Percentiles rank a stretch among this genome's conserved stretches.
These are phyloP conservation scores for Myotis vivesi DNA, from an alignment of 2,797 vertebrate genomes.

Conservation along the genomic window DNA sequence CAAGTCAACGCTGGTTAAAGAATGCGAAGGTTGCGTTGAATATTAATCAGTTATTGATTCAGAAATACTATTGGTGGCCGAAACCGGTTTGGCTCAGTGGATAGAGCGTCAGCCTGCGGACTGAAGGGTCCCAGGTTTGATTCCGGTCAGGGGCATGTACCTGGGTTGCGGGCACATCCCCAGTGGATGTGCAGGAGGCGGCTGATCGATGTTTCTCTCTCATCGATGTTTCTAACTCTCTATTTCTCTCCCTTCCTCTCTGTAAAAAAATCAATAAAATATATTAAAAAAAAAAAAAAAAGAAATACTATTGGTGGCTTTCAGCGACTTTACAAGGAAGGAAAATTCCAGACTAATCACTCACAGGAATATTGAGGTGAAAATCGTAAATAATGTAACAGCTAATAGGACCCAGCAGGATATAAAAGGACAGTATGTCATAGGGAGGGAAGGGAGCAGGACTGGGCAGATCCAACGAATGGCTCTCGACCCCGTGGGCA, in stretches of 20 bases:
- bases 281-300: no score
- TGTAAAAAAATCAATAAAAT: no score
- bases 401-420: neutral
- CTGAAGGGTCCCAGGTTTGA: no score
- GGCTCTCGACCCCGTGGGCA: neutral
- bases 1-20: neutral
- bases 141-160: no score
- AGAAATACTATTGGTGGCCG: neutral
- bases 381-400: neutral
- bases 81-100: no score
- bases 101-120: no score
- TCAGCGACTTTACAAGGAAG: neutral
- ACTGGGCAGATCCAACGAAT: neutral
- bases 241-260: no score
- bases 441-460: neutral
- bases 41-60: neutral
- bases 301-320: slow-evolving; percentile 17
- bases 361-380: neutral
- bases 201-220: no score
- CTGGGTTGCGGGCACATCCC: no score
- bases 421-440: neutral
- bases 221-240: no score
- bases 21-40: neutral
- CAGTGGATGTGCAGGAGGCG: no score
- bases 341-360: neutral